Evolutionary conservation across 2,888 invertebrate genomes (phyloP), one percentile per base, ranked within the genome.

Genomic region (Pristionchus exspectatus): DNA sequence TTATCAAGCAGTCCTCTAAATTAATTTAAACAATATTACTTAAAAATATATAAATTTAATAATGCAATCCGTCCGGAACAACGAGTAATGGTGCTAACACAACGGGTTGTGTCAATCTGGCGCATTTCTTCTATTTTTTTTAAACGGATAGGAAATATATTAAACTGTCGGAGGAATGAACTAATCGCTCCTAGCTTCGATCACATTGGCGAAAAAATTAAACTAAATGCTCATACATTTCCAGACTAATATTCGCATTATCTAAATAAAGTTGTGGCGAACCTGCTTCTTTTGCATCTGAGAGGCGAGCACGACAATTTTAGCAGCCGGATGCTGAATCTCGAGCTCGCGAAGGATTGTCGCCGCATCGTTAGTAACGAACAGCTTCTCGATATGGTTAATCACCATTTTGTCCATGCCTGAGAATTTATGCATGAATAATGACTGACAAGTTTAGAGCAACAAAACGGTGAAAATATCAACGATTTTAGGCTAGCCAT

Each of bases 301-400:
- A 92, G 98, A 98, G 27, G 98, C 98, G 95, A 98, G 96, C 4
- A 99, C 98, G 96, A 99, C 97, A 92, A 99, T 96, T 95, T 98
- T 98, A 14, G 98, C 99, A 69, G 99, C 99, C 69, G 99, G 99
- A 96, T 99, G 99, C 95, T 99, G 98, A 50, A 99, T 97, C 96
- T 96, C 95, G 14, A 95, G 93, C 90, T 94, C 94, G 56, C 91
- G 54, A 93, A 99, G 97, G 91, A 99, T 99, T 0, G 99, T 99
- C 0, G 98, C 99, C 38, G 99, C 99, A 96, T 99, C 99, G 95
- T 98, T 99, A 0, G 99, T 99, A 7, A 99, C 98, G 96, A 99
- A 99, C 93, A 99, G 97, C 95, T 99, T 99, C 95, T 98, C 98
- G 93, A 99, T 96, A 95, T 99, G 98, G 96, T 99, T 99, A 90